These are phyloP conservation scores for Tonatia bakeri DNA, from an alignment of 2,113 vertebrate genomes.

Conservation along the genomic window DNA sequence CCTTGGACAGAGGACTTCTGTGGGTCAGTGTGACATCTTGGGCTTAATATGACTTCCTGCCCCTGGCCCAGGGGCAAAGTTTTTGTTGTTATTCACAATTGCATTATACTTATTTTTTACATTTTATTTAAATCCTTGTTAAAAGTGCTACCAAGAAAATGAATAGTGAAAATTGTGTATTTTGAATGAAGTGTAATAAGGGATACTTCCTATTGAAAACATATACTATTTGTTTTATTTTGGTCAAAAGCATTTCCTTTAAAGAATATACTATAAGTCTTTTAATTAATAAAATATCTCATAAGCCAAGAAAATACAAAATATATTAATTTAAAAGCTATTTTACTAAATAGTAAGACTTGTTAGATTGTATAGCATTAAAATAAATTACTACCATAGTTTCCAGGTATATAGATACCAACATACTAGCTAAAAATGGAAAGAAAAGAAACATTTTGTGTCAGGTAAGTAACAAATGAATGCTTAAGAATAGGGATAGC, in stretches of 20 bases:
- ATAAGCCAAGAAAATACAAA: neutral
- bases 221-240: neutral
- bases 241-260: neutral
- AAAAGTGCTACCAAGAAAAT: neutral
- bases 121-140: slow-evolving; percentile 24
- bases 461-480: slow-evolving; percentile 14
- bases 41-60: neutral
- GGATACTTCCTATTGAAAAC: neutral
- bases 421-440: neutral
- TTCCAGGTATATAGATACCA: neutral
- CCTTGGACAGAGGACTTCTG: neutral
- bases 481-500: neutral
- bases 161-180: neutral
- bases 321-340: neutral
- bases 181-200: neutral
- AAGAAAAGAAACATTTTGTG: neutral
- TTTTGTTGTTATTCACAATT: neutral
- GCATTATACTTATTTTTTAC: neutral
- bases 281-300: neutral
- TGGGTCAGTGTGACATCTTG: neutral
- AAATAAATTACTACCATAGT: neutral
- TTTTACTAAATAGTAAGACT: neutral
- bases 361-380: neutral
- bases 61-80: neutral
- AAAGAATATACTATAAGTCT: neutral